phyloP scores from a whole-genome alignment of 2,888 invertebrate genomes.

The Bembecia ichneumoniformis region DNA sequence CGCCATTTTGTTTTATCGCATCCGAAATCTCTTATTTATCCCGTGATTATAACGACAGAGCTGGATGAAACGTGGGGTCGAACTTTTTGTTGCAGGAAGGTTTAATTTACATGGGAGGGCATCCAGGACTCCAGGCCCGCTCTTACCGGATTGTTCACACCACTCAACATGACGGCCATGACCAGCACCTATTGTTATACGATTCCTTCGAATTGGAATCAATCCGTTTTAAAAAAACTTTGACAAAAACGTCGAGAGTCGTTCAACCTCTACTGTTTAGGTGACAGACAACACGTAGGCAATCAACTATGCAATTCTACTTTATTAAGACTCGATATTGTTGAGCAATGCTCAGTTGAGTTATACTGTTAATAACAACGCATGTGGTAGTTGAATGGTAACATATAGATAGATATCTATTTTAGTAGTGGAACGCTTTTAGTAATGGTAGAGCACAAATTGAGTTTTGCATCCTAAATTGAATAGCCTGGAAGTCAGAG shows the following conservation, averaged over 20 bases:
- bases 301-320: conserved; percentile 36
- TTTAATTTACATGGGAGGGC: conserved; percentile 21
- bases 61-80: neutral
- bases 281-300: conserved; percentile 36
- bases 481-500: too few relatives aligned
- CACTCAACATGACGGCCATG: conserved; percentile 44
- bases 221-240: conserved; percentile 51
- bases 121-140: conserved; percentile 12
- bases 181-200: conserved; percentile 41
- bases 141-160: conserved; percentile 35
- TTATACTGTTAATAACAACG: too few relatives aligned
- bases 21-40: too few relatives aligned
- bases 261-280: conserved; percentile 37
- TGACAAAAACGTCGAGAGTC: conserved; percentile 50
- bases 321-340: conserved; percentile 19
- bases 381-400: too few relatives aligned
- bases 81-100: conserved; percentile 13
- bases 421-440: too few relatives aligned
- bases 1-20: too few relatives aligned
- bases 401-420: too few relatives aligned
- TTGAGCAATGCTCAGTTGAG: conserved; percentile 21
- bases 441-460: too few relatives aligned
- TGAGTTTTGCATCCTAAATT: too few relatives aligned
- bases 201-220: conserved; percentile 44
- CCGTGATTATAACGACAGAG: neutral